A percentile compares a stretch with the other conserved stretches of the same genome.
These are phyloP conservation scores for Astropecten irregularis DNA, from an alignment of 53 echinoderm and acorn worm species.

Conservation along the genomic window DNA sequence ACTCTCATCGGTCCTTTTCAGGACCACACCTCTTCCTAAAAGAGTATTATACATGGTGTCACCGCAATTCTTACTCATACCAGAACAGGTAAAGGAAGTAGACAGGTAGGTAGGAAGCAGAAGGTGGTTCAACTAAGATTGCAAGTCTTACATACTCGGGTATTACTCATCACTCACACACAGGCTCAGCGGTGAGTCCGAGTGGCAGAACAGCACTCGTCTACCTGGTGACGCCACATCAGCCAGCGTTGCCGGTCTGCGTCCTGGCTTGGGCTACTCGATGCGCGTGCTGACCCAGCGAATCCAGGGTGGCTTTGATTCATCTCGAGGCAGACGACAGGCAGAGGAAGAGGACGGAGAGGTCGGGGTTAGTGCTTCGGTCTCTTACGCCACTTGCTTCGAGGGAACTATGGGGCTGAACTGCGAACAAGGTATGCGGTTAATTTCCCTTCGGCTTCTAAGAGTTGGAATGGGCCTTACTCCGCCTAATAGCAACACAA, in stretches of 20 bases:
- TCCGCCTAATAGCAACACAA: no score
- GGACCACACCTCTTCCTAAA: no score
- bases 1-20: no score
- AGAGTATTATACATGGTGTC: no score
- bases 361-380: conserved; percentile 42
- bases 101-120: no score
- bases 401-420: conserved; percentile 63
- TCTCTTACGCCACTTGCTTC: conserved; percentile 43
- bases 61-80: no score
- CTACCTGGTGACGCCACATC: conserved; percentile 13
- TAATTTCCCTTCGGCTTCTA: neutral
- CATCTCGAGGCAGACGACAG: conserved; percentile 13
- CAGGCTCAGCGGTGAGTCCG: neutral
- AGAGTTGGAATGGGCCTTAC: no score
- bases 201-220: conserved; percentile 16
- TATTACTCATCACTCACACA: no score
- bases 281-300: conserved; percentile 51
- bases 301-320: neutral
- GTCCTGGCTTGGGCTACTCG: conserved; percentile 25
- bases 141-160: no score
- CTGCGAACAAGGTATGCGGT: conserved; percentile 47
- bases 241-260: conserved; percentile 2
- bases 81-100: no score
- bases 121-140: no score
- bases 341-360: neutral